Percentiles rank a stretch among this genome's conserved stretches.
These are phyloP conservation scores for Eupithecia dodoneata DNA, from an alignment of 2,888 invertebrate genomes.

Conservation along the genomic window DNA sequence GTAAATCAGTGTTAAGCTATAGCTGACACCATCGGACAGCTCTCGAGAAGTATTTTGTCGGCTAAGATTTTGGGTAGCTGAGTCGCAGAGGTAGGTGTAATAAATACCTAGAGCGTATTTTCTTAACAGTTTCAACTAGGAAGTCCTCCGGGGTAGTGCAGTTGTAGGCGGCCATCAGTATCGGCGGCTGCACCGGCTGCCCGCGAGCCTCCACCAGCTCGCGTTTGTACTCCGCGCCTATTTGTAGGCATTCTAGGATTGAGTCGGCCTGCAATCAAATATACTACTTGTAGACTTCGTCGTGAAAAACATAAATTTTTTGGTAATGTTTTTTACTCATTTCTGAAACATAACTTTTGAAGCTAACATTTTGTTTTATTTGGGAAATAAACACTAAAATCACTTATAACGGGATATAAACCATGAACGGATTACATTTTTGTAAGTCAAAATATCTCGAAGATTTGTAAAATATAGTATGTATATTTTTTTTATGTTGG, in stretches of 20 bases:
- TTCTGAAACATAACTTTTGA: background rate
- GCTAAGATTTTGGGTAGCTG: too few relatives aligned
- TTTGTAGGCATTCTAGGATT: constrained; percentile 94
- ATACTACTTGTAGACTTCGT: background rate
- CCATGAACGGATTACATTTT: constrained; percentile 6
- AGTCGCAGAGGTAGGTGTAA: too few relatives aligned
- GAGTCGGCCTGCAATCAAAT: constrained; percentile 88
- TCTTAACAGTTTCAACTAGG: constrained; percentile 90
- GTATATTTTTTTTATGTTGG: too few relatives aligned
- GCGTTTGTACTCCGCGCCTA: constrained; percentile 86
- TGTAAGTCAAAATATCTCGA: background rate
- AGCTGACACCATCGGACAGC: too few relatives aligned
- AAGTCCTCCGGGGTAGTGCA: constrained; percentile 90
- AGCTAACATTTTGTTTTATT: background rate
- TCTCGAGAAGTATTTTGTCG: too few relatives aligned
- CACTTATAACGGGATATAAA: background rate
- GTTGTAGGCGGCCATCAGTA: constrained; percentile 92
- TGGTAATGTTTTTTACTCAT: background rate
- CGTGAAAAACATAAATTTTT: background rate
- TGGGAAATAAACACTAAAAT: background rate
- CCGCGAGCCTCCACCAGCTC: constrained; percentile 83
- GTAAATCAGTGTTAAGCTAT: too few relatives aligned
- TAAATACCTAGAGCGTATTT: constrained; percentile 90
- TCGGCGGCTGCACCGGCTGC: constrained; percentile 86
- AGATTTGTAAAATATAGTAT: background rate